These are phyloP conservation scores for Ramazzottius varieornatus DNA, from an alignment of 2,888 invertebrate species.

Conservation along the genomic window DNA sequence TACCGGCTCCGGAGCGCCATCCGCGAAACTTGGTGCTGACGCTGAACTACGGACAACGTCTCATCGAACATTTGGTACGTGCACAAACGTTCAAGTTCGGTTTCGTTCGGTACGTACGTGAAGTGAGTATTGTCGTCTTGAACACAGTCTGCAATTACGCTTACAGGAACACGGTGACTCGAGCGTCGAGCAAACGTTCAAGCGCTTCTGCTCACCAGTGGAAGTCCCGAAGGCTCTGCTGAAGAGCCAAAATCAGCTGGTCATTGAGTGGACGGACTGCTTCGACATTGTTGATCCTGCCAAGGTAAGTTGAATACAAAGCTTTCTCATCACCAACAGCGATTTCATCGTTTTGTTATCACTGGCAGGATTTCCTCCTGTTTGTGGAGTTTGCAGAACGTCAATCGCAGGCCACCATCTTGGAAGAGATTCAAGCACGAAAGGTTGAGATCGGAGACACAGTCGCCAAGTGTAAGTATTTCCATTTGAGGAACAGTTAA, in stretches of 20 bases:
- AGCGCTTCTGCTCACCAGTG: background rate
- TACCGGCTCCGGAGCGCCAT: background rate
- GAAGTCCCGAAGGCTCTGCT: background rate
- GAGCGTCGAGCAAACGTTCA: background rate
- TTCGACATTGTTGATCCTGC: no score
- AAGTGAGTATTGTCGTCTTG: no score
- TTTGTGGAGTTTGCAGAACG: background rate
- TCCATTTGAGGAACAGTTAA: no score
- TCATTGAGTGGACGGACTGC: background rate
- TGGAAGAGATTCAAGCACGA: background rate
- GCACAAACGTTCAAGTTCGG: no score
- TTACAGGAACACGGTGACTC: background rate
- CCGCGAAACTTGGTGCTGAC: background rate
- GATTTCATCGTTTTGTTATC: no score
- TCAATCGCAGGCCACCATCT: background rate
- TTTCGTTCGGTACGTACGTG: no score
- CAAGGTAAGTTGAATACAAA: no score
- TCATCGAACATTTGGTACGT: background rate
- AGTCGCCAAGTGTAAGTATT: background rate
- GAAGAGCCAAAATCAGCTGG: background rate
- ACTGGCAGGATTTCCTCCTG: background rate
- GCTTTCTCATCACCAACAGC: no score
- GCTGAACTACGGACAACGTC: background rate
- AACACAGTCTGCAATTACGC: no score
- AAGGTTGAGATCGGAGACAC: background rate